phyloP scores from a whole-genome alignment of 2,113 vertebrate genomes.

The Murina feae region DNA sequence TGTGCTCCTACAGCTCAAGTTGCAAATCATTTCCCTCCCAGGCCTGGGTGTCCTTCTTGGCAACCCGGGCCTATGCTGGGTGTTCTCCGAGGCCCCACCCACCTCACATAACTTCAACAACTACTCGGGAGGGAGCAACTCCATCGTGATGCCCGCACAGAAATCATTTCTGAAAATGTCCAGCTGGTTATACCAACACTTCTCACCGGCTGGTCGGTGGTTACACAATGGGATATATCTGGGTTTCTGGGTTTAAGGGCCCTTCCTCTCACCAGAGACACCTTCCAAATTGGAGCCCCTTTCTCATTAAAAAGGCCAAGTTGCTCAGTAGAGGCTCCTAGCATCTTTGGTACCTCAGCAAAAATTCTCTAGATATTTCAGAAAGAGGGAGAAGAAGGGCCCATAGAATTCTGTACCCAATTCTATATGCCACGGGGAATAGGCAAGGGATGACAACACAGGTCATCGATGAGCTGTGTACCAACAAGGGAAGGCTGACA shows the following conservation, averaged over 20 bases:
- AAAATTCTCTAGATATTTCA: not conserved
- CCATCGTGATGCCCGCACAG: no score
- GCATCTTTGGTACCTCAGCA: not conserved
- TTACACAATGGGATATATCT: not conserved
- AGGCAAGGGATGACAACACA: not conserved
- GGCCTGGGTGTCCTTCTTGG: not conserved
- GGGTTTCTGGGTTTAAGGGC: not conserved
- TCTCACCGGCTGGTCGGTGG: not conserved
- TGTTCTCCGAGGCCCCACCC: rapidly evolving
- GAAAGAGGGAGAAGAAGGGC: not conserved
- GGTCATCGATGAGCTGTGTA: not conserved
- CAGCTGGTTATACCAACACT: not conserved
- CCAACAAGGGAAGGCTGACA: not conserved
- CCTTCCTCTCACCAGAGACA: not conserved
- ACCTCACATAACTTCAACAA: not conserved
- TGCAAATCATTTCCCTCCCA: not conserved
- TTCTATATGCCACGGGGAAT: not conserved
- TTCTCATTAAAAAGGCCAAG: not conserved
- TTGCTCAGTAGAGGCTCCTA: not conserved
- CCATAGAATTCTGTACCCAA: not conserved
- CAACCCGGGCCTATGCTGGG: not conserved
- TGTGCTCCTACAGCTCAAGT: not conserved
- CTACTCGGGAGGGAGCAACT: not conserved
- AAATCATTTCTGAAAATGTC: not conserved
- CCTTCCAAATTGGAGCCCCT: not conserved